phyloP scores from a whole-genome alignment of 2,797 vertebrate genomes.

The Lepilemur ruficaudatus region DNA sequence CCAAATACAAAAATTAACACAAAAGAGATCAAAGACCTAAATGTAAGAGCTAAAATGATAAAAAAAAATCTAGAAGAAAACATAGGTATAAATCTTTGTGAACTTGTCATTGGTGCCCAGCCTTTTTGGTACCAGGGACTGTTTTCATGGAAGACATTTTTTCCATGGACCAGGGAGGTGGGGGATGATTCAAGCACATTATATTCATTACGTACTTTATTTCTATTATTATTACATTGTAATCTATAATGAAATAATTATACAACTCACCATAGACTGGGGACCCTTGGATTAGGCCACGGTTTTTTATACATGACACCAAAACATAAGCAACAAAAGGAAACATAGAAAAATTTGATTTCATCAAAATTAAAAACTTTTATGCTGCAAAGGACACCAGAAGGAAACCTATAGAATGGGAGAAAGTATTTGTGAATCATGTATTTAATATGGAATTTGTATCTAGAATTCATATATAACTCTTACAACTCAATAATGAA shows the following conservation, averaged over 20 bases:
- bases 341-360: background rate
- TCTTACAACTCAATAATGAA: background rate
- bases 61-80: background rate
- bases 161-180: too few relatives aligned
- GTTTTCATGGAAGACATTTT: too few relatives aligned
- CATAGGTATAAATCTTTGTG: background rate
- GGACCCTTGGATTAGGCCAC: background rate
- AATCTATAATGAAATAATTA: too few relatives aligned
- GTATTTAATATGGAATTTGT: background rate
- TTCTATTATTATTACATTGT: too few relatives aligned
- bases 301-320: background rate
- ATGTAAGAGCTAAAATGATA: background rate
- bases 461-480: background rate
- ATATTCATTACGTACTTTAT: too few relatives aligned
- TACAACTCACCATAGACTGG: too few relatives aligned
- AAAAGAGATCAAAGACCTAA: background rate
- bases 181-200: too few relatives aligned
- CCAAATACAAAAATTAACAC: background rate
- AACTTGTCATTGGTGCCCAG: background rate
- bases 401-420: background rate
- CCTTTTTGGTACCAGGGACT: too few relatives aligned
- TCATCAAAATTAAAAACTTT: background rate
- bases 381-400: slow-evolving; percentile 1
- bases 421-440: slow-evolving; percentile 37
- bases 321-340: slow-evolving; percentile 28